Evolutionary conservation across 2,797 vertebrate species (phyloP).

Genomic region (Notolabrus celidotus): DNA sequence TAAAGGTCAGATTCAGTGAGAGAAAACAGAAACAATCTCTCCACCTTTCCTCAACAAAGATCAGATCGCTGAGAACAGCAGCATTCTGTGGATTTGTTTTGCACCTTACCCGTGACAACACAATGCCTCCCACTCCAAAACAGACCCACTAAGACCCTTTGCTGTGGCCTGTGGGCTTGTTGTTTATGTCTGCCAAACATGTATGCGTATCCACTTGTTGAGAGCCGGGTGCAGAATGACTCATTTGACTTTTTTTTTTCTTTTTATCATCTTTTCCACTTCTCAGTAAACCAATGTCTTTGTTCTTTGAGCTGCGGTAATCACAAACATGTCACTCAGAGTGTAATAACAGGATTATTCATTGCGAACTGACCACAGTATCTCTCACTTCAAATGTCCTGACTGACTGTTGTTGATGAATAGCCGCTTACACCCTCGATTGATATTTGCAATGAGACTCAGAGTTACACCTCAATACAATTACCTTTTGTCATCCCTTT

Average conservation of each 20-base stretch:
- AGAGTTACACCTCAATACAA: conserved; percentile 31
- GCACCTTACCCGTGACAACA: conserved; percentile 73
- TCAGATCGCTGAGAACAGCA: conserved; percentile 42
- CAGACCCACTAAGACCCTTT: conserved; percentile 62
- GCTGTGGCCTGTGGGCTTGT: conserved; percentile 69
- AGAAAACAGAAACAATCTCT: conserved; percentile 67
- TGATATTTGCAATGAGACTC: conserved; percentile 55
- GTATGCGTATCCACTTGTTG: conserved; percentile 52
- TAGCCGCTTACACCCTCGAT: conserved; percentile 31
- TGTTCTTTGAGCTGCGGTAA: conserved; percentile 56
- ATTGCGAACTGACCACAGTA: conserved; percentile 65
- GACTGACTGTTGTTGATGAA: conserved; percentile 61
- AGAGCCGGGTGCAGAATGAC: conserved; percentile 57
- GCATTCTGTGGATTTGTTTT: conserved; percentile 59
- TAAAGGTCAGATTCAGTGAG: conserved; percentile 52
- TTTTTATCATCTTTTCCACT: conserved; percentile 1
- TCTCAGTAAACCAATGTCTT: conserved; percentile 49
- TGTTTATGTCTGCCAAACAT: conserved; percentile 65
- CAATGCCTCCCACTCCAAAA: conserved; percentile 76
- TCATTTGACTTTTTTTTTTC: conserved; percentile 60
- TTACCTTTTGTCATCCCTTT: conserved; percentile 32
- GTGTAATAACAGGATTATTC: conserved; percentile 66
- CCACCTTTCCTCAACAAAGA: conserved; percentile 38
- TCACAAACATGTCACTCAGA: conserved; percentile 69
- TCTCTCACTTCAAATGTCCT: conserved; percentile 61